Base-by-base conservation (phyloP, 2,113 vertebrate genomes). In the Pavo muticus region DNA sequence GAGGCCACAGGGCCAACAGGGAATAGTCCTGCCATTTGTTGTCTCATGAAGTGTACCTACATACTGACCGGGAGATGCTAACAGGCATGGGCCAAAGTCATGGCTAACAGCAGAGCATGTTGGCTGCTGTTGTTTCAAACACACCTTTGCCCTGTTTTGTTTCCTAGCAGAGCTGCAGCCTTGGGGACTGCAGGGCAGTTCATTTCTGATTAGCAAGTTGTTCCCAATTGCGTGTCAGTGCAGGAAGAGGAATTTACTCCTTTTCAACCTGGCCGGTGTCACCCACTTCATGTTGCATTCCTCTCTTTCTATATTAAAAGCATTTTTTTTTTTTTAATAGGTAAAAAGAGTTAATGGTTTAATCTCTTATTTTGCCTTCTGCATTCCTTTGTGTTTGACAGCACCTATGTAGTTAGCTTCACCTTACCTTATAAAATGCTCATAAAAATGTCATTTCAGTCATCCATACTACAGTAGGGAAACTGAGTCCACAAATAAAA, bases 1-100 rank as follows among this genome's bases (percentile, higher is more conserved):
- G 7, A 27, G 19, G 47, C 9, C 30, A 54, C 0, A 1, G n/a
- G 39, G 37, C 11, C 54, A 42, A 9, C 10, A 73, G 57, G 32
- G 71, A 84, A 23, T 10, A 32, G n/a, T 84, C 6, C 32, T 90
- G 67, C 29, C 47, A 30, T 8, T 9, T 30, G 21, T n/a, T 81
- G 37, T 30, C 9, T 25, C 19, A 11, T 68, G 18, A 52, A 24
- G 13, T 14, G 4, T n/a, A 59, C 14, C 10, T 20, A n/a, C 12
- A 3, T 72, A 37, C 40, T 21, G 16, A 9, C 17, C 13, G 27
- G 74, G 59, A 42, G 13, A 7, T 52, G 24, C 20, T 50, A 45
- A n/a, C 12, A 27, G 35, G 27, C 35, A 50, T 39, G 37, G 42
- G 14, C 7, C 40, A 40, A 15, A 69, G 21, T 65, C 30, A 6